These are phyloP conservation scores for Drosophila eohydei DNA, from an alignment of 2,888 invertebrate genomes.

Conservation along the genomic window DNA sequence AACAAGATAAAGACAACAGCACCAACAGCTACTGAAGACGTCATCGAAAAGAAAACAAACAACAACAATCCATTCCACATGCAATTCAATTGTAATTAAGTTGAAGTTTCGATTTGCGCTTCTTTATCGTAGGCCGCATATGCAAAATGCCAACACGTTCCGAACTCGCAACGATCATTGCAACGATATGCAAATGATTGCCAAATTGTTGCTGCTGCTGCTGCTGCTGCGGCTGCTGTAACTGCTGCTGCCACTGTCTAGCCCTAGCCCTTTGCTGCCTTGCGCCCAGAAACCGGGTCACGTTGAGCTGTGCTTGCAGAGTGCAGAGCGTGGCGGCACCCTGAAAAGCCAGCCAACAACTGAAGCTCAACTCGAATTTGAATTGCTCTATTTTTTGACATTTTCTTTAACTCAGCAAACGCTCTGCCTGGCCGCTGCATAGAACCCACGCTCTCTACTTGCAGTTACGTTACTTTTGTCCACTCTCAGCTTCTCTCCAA, in stretches of 20 bases:
- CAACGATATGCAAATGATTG: slow-evolving; percentile 75
- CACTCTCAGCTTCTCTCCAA: no score
- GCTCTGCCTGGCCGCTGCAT: neutral
- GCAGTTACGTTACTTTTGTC: neutral
- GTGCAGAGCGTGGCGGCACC: slow-evolving; percentile 61
- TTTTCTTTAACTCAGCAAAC: no score
- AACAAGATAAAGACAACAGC: slow-evolving; percentile 35
- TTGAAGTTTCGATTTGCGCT: slow-evolving; percentile 23
- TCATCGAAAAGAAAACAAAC: slow-evolving; percentile 19
- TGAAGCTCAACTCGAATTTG: neutral
- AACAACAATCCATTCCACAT: slow-evolving; percentile 28
- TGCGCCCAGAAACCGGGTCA: slow-evolving; percentile 49
- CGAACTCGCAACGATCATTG: slow-evolving; percentile 42
- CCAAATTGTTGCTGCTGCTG: slow-evolving; percentile 59
- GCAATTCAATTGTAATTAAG: slow-evolving; percentile 47
- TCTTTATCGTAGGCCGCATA: slow-evolving; percentile 20
- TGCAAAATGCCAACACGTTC: slow-evolving; percentile 73
- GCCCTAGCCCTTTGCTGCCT: slow-evolving; percentile 45
- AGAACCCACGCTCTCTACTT: neutral
- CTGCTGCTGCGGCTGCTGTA: neutral
- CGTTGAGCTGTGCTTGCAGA: slow-evolving; percentile 33
- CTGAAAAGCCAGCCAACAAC: slow-evolving; percentile 39
- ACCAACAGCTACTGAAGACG: slow-evolving; percentile 15
- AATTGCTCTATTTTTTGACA: slow-evolving; percentile 7
- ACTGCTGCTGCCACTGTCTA: slow-evolving; percentile 14